Base-by-base conservation (phyloP, 2,113 vertebrate species). In the Neodontobutis hainanensis region DNA sequence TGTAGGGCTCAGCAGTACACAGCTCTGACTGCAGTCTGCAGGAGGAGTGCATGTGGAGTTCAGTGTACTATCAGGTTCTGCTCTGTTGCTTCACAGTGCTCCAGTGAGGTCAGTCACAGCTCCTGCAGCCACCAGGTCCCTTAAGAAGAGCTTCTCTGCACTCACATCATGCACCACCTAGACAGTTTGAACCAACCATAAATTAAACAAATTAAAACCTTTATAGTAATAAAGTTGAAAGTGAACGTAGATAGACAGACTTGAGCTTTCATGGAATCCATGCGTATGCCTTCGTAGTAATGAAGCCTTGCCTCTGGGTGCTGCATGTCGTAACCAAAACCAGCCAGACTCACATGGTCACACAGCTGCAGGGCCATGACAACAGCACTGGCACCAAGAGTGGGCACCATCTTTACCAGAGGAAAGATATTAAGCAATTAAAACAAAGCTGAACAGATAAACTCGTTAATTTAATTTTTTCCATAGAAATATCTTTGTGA, bases 291-390 rank as follows among this genome's bases (percentile, higher is more conserved):
- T 69, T 90, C 93, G 0, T 94, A 94, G 71, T 94, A 94, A 78
- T 94, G 93, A 32, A 94, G 90, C 19, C 79, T 77, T 19, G 90
- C 78, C 12, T 75, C 75, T 1, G 91, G 92, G 50, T 92, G 90
- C 63, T 87, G 80, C 81, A 93, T 81, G 62, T 94, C 82, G 1
- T 94, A 94, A 5, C 92, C 92, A 55, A 94, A 94, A 8, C 93
- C 93, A 36, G 91, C 92, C 50, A 94, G 72, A 60, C 91, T 94
- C 36, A 94, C 92, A 70, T 94, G 91, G 78, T 94, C 92, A 44
- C 93, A 94, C 55, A 94, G 64, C 81, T 93, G 92, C 63, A 94
- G 47, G 16, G 93, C 93, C 84, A 91, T 82, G 67, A 92, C 89
- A 61, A 92, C 85, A 0, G 91, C 92, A n/a, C 75, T 82, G 46